Conservation (phyloP, 2,113 vertebrate genomes). For the Pseudopipra pipra region DNA sequence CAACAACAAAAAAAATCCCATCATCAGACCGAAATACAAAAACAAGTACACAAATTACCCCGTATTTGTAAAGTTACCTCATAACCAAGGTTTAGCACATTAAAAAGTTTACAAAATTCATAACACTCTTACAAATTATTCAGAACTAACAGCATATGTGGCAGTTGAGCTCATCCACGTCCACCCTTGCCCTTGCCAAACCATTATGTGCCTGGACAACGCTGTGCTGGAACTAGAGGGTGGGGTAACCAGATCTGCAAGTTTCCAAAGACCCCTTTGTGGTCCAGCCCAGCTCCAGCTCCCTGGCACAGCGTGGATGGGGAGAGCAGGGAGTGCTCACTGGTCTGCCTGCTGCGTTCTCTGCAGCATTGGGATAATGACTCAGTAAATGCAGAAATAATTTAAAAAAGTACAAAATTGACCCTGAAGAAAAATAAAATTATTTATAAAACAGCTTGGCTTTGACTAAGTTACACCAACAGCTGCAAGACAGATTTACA, state of each 20-base stretch:
- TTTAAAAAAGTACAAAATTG: constrained; percentile 39
- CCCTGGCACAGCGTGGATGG: background rate
- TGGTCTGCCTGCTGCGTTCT: background rate
- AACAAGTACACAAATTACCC: constrained; percentile 62
- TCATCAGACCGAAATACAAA: constrained; percentile 48
- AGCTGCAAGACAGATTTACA: constrained; percentile 24
- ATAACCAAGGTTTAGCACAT: constrained; percentile 47
- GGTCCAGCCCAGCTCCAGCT: background rate
- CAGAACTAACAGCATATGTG: background rate
- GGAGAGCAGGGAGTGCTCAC: rapidly evolving
- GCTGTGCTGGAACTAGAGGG: background rate
- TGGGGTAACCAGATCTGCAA: background rate
- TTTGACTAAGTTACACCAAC: background rate
- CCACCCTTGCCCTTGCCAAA: background rate
- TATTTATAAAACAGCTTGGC: background rate
- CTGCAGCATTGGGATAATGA: constrained; percentile 22
- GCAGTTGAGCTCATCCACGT: background rate
- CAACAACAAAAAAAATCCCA: constrained; percentile 27
- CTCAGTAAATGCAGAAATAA: constrained; percentile 7
- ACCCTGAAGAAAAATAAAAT: constrained; percentile 35
- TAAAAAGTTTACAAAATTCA: constrained; percentile 54
- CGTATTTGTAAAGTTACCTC: constrained; percentile 34
- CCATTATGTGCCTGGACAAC: background rate
- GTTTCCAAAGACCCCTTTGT: background rate
- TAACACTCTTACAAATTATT: constrained; percentile 16